phyloP scores from a whole-genome alignment of 2,888 invertebrate genomes.

The Watsonalla cultraria region DNA sequence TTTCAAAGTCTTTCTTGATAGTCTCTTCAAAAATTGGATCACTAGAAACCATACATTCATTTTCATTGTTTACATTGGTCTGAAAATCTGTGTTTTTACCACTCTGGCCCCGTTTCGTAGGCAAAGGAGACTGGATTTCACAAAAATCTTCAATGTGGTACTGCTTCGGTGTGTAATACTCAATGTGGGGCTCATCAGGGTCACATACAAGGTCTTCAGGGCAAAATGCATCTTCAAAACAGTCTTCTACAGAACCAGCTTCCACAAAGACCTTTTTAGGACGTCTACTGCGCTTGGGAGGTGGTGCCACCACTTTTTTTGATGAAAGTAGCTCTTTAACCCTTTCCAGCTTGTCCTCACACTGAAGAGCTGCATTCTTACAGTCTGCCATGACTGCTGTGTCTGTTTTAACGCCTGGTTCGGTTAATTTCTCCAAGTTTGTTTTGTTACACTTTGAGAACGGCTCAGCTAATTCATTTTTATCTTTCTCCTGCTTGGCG shows the following conservation, averaged over 20 bases:
- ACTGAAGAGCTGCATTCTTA: constrained; percentile 43
- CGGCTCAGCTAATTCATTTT: constrained; percentile 45
- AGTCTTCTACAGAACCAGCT: constrained; percentile 45
- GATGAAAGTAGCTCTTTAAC: constrained; percentile 42
- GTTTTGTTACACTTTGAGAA: constrained; percentile 1
- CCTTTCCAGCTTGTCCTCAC: constrained; percentile 55
- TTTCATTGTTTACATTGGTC: background rate
- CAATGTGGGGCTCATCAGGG: constrained; percentile 35
- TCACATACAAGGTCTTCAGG: constrained; percentile 52
- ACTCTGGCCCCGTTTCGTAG: background rate
- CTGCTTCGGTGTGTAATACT: constrained; percentile 40
- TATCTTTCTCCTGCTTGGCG: constrained; percentile 57
- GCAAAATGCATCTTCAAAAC: constrained; percentile 58
- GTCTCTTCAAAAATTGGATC: background rate
- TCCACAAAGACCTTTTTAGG: constrained; percentile 52
- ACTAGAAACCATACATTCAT: background rate
- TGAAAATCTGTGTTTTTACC: background rate
- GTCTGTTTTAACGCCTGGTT: constrained; percentile 26
- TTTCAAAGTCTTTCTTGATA: background rate
- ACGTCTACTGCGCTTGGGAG: constrained; percentile 26
- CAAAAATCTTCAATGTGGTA: constrained; percentile 32
- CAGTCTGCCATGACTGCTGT: constrained; percentile 48
- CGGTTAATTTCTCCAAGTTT: constrained; percentile 9
- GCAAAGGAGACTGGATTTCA: constrained; percentile 32
- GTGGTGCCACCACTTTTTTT: constrained; percentile 27